Base-by-base conservation (phyloP, 2,888 invertebrate species). In the Conops quadrifasciatus region DNA sequence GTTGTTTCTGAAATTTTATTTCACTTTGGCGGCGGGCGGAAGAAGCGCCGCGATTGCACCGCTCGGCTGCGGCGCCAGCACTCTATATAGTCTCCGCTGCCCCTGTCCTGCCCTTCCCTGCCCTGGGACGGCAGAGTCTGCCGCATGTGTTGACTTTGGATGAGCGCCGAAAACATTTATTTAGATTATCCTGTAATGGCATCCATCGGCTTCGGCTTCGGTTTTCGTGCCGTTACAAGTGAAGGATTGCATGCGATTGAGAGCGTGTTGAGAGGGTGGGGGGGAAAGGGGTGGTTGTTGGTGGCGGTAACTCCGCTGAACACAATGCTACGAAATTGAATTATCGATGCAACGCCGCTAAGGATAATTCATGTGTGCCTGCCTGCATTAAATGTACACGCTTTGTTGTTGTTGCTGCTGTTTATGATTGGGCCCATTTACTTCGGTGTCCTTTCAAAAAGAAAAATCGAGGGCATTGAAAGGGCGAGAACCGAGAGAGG, bases 311-410 rank as follows among this genome's bases (percentile, higher is more conserved):
- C n/a, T 26, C 21, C 5, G 73, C 77, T 79, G 76, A 80, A 60
- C 81, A 81, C 80, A 80, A 80, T 79, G 78, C 79, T 80, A n/a
- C 78, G 77, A 79, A 81, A 80, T 80, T 80, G 80, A 80, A 80
- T 80, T 80, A 80, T 80, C 80, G 81, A 81, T 76, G 76, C 71
- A 75, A 77, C 28, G 47, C 53, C 45, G 47, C n/a, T n/a, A n/a
- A 53, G 70, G 49, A 71, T 71, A 71, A 67, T 67, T 71, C 62
- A 56, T 70, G 63, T 51, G 60, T 62, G 68, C 68, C 30, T 51
- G 68, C 68, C 30, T 51, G n/a, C 59, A 60, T 36, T 36, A 62
- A 30, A 13, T 51, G 51, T 5, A 24, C 26, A n/a, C 47, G 43
- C 30, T 47, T 13, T 11, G 45, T 36, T n/a, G n/a, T n/a, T n/a